Percentiles rank a stretch among this genome's conserved stretches.
phyloP scores from a whole-genome alignment of 2,113 vertebrate species.

The Cathartes aura region DNA sequence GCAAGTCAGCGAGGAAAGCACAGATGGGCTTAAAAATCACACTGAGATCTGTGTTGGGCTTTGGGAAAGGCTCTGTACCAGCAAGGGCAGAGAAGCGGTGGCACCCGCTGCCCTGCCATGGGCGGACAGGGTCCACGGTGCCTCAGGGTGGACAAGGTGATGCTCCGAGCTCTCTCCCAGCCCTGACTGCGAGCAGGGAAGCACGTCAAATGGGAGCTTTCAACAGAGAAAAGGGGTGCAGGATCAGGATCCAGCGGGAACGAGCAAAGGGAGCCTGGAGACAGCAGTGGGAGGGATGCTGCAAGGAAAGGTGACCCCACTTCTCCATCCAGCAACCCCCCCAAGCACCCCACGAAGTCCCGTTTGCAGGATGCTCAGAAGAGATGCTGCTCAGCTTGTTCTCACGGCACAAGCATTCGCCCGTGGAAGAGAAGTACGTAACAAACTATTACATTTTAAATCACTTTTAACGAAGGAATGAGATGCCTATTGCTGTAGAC shows the following conservation, averaged over 20 bases:
- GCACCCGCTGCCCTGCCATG: not conserved
- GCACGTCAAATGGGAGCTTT: not conserved
- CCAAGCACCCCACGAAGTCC: accelerated
- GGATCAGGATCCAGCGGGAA: not conserved
- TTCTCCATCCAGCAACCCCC: not conserved
- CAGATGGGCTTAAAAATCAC: not conserved
- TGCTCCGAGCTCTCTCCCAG: not conserved
- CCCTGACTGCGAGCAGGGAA: not conserved
- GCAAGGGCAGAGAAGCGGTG: not conserved
- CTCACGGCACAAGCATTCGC: accelerated
- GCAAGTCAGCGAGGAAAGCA: not conserved
- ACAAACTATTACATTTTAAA: not conserved
- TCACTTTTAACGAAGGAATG: not conserved
- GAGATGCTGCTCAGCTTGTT: not conserved
- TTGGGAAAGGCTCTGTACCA: not conserved
- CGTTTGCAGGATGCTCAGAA: not conserved
- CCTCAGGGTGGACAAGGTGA: not conserved
- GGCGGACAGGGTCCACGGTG: not conserved
- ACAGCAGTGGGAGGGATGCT: not conserved
- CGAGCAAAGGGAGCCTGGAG: accelerated
- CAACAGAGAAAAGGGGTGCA: accelerated
- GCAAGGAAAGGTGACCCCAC: not conserved
- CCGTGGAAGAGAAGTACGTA: not conserved
- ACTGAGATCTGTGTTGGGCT: accelerated
- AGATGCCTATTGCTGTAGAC: not conserved